Conservation (phyloP, 2,113 vertebrate species). For the Rutilus rutilus region DNA sequence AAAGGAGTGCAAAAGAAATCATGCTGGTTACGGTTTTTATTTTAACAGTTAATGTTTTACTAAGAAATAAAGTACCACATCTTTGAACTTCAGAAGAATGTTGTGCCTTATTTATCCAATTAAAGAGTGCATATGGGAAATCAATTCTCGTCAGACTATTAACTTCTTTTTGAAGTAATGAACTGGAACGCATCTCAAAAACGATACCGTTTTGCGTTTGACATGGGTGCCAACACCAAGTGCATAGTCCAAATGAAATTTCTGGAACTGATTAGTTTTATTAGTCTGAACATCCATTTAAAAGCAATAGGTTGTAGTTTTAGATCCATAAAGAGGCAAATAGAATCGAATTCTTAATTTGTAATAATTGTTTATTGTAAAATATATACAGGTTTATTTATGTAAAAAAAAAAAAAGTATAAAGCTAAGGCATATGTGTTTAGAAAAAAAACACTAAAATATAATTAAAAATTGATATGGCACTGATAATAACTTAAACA, state of each 20-base stretch:
- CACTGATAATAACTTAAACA: constrained; percentile 23
- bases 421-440: not conserved
- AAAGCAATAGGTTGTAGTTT: not conserved
- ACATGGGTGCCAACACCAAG: not conserved
- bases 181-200: not conserved
- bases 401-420: not conserved
- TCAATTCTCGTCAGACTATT: not conserved
- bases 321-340: not conserved
- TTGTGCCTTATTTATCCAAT: not conserved
- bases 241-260: not conserved
- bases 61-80: constrained; percentile 21
- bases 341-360: not conserved
- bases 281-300: not conserved
- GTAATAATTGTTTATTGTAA: constrained; percentile 25
- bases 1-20: not conserved
- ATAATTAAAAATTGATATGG: not conserved
- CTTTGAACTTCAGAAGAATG: not conserved
- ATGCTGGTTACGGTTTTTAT: not conserved
- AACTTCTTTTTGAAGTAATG: not conserved
- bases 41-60: constrained; percentile 1
- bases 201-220: not conserved
- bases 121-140: not conserved
- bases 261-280: not conserved
- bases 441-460: not conserved
- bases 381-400: not conserved